A percentile compares a stretch with the other conserved stretches of the same genome.
Evolutionary conservation across 92 coral and sea anemone species (phyloP).

Genomic region (Chrysogorgia sp.): DNA sequence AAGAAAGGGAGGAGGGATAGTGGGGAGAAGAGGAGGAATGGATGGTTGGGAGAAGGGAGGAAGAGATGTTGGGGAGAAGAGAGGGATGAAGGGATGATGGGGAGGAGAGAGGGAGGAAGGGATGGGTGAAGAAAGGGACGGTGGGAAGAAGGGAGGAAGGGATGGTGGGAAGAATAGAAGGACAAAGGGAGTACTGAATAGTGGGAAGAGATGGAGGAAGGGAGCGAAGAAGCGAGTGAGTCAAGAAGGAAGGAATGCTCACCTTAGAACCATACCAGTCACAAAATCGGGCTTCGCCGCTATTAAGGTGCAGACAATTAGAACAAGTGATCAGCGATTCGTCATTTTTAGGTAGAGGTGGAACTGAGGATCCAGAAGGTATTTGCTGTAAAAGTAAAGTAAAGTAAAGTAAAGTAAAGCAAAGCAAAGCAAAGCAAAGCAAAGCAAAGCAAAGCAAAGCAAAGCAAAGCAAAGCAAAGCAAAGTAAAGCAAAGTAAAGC

Average conservation of each 20-base stretch:
- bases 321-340: slow-evolving; percentile 89
- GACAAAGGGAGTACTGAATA: background rate
- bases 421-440: background rate
- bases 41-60: background rate
- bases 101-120: too few relatives aligned
- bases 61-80: too few relatives aligned
- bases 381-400: slow-evolving; percentile 55
- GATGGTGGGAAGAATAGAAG: too few relatives aligned
- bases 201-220: background rate
- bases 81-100: too few relatives aligned
- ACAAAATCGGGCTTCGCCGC: slow-evolving; percentile 94
- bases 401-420: background rate
- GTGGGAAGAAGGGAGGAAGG: too few relatives aligned
- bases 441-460: background rate
- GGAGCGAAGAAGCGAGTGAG: background rate
- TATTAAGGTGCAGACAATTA: slow-evolving; percentile 89
- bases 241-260: background rate
- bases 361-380: slow-evolving; percentile 77
- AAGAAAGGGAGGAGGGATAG: too few relatives aligned
- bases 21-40: too few relatives aligned
- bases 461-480: background rate
- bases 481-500: background rate
- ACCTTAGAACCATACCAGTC: slow-evolving; percentile 97
- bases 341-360: slow-evolving; percentile 87
- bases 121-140: too few relatives aligned